phyloP scores from a whole-genome alignment of 2,888 invertebrate species.

The Cryptocephalus primarius region DNA sequence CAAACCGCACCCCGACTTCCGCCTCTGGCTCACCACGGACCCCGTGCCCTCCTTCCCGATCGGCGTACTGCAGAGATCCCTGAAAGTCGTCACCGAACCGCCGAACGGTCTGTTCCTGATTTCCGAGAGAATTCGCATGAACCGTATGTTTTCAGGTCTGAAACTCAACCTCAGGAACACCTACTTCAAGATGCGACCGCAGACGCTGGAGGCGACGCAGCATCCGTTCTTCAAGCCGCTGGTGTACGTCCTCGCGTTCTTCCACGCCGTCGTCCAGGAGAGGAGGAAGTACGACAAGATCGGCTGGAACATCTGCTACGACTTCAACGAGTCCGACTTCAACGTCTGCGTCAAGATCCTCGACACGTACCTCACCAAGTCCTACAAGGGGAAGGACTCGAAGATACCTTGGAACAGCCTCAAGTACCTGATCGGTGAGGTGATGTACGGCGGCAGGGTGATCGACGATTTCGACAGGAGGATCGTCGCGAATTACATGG shows the following conservation, averaged over 20 bases:
- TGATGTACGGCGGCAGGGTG: constrained; percentile 91
- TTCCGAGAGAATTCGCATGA: too few relatives aligned
- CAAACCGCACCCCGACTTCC: constrained; percentile 81
- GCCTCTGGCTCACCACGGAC: constrained; percentile 89
- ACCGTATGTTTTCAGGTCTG: constrained; percentile 43
- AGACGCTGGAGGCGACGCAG: constrained; percentile 58
- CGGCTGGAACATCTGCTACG: constrained; percentile 90
- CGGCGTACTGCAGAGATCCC: constrained; percentile 55
- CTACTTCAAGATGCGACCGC: constrained; percentile 73
- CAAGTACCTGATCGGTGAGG: constrained; percentile 88
- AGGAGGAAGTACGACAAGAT: constrained; percentile 87
- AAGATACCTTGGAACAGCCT: constrained; percentile 83
- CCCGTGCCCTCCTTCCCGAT: constrained; percentile 80
- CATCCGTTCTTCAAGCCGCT: constrained; percentile 72
- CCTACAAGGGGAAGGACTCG: constrained; percentile 43
- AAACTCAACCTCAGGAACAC: constrained; percentile 82
- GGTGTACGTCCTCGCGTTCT: constrained; percentile 82
- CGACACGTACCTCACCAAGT: constrained; percentile 71
- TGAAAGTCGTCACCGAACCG: constrained; percentile 80
- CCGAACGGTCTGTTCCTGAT: constrained; percentile 76
- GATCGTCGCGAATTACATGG: constrained; percentile 78
- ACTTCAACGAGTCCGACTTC: constrained; percentile 90
- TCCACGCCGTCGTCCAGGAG: constrained; percentile 89
- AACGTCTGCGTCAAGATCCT: constrained; percentile 78
- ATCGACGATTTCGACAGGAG: constrained; percentile 87